phyloP scores from a whole-genome alignment of 2,888 invertebrate genomes.

The Stramonita haemastoma region DNA sequence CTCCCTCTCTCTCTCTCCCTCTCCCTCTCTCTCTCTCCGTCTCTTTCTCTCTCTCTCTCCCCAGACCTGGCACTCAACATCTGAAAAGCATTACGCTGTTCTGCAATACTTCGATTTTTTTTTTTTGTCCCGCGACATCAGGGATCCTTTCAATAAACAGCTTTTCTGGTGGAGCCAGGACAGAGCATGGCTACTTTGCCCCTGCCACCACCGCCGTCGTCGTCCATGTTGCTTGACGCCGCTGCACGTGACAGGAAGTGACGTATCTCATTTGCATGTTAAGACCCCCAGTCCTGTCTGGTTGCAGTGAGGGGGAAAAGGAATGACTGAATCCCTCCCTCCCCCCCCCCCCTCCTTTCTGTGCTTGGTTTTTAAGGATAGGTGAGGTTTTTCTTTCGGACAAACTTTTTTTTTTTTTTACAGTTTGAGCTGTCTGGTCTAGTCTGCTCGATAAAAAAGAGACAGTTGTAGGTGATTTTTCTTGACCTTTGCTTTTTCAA shows the following conservation, averaged over 20 bases:
- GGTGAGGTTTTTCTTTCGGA: too few species aligned
- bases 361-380: too few species aligned
- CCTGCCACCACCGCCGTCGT: too few species aligned
- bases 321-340: neutral
- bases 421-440: too few species aligned
- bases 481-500: too few species aligned
- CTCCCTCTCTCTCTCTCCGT: slow-evolving; percentile 15
- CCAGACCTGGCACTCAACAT: too few species aligned
- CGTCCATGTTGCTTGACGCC: too few species aligned
- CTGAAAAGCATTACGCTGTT: neutral
- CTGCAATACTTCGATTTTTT: neutral
- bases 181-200: neutral
- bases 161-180: neutral
- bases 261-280: neutral
- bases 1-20: too few species aligned
- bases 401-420: too few species aligned
- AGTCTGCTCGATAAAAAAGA: too few species aligned
- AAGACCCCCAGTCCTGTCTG: neutral
- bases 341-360: neutral
- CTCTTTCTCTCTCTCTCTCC: neutral
- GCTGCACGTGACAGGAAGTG: neutral
- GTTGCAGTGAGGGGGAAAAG: too few species aligned
- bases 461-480: too few species aligned
- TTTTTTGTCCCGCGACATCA: neutral
- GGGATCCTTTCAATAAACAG: neutral